Base-by-base conservation (phyloP, 2,797 vertebrate genomes). In the Etheostoma perlongum region DNA sequence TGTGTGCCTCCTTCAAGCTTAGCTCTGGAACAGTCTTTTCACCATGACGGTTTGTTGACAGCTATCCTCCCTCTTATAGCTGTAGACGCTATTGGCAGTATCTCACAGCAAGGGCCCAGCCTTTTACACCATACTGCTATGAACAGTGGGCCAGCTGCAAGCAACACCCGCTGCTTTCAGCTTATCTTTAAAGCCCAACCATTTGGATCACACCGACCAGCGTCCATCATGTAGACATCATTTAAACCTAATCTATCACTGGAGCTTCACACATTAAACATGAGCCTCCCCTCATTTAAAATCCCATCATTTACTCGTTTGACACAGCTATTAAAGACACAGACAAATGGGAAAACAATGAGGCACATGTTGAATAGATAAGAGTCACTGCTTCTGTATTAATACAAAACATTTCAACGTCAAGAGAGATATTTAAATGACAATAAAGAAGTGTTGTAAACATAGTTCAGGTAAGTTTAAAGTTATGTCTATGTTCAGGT, bases 161-260 rank as follows among this genome's bases (percentile, higher is more conserved):
- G 82, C 21, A 36, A 59, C 48, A 33, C 85, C 89, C 15, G 67
- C 89, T 85, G 87, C 83, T 84, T 88, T 79, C 63, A 54, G 84
- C 78, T 93, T 86, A 91, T 93, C 91, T 90, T 85, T 84, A 85
- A 89, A 92, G 85, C 82, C 65, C 81, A 59, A 86, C 83, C 73
- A 48, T 85, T 88, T 67, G 61, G 66, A 87, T 82, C 77, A 75
- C 80, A 74, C 49, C 77, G 42, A 79, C 83, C 80, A 75, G 74
- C n/a, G 65, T 80, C 79, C 67, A 63, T 90, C 82, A 81, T 88
- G 87, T 65, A 73, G 67, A 88, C 46, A 69, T 85, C 79, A 87
- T 91, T 91, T 88, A 88, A 90, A 87, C 67, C 70, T 49, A 77
- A 87, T 93, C 86, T 30, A 81, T 90, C 68, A 86, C 68, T 64